These are phyloP conservation scores for Rhabdornis inornatus DNA, from an alignment of 2,113 vertebrate species.

Conservation along the genomic window DNA sequence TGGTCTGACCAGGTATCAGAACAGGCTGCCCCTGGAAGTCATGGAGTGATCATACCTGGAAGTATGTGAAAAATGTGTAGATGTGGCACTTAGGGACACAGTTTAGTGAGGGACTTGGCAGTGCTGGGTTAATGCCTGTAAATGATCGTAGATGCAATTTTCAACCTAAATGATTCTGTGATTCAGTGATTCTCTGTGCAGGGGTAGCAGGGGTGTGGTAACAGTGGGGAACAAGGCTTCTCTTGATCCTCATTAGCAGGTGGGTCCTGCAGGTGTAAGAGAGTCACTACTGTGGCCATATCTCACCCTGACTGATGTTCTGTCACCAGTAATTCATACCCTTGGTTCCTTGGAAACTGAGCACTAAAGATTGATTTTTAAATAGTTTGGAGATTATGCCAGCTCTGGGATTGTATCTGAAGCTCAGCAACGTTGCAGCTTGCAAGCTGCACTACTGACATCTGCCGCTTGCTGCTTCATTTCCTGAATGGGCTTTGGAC, in stretches of 20 bases:
- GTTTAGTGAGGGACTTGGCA: background rate
- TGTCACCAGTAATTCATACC: background rate
- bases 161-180: background rate
- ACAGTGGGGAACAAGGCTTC: background rate
- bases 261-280: background rate
- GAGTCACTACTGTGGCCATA: background rate
- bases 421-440: rapidly evolving
- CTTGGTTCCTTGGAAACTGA: background rate
- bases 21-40: background rate
- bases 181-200: background rate
- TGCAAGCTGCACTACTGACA: background rate
- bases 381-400: background rate
- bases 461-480: background rate
- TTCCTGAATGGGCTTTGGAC: background rate
- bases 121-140: background rate
- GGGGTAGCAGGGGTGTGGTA: background rate
- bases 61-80: background rate
- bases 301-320: background rate
- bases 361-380: background rate
- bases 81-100: background rate
- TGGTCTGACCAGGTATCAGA: background rate
- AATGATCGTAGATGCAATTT: background rate
- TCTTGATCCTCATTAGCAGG: background rate
- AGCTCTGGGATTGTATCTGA: background rate
- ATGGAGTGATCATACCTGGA: background rate